Evolutionary conservation across 2,888 invertebrate species (phyloP).

Genomic region (Invenusta paracnida): DNA sequence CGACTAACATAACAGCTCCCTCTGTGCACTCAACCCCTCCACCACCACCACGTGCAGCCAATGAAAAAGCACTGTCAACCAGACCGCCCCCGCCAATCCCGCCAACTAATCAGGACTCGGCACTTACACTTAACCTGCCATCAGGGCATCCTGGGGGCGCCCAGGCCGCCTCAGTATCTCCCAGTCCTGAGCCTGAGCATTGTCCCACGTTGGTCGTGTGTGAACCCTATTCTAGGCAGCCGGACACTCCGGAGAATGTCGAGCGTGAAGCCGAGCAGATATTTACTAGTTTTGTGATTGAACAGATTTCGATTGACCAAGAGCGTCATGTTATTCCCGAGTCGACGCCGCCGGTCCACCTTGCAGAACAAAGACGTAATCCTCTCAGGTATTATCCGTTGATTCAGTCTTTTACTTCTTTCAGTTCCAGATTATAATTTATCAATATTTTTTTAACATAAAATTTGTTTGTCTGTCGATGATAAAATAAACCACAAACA

Average conservation of each 20-base stretch:
- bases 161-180: not conserved
- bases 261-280: conserved; percentile 54
- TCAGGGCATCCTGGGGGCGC: not conserved
- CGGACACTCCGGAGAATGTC: conserved; percentile 56
- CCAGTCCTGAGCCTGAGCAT: not conserved
- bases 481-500: no score
- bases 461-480: no score
- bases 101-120: not conserved
- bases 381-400: not conserved
- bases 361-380: not conserved
- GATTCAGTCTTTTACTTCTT: conserved; percentile 39
- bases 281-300: conserved; percentile 54
- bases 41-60: not conserved
- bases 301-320: conserved; percentile 51
- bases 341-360: not conserved
- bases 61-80: not conserved
- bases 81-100: not conserved
- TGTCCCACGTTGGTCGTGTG: not conserved
- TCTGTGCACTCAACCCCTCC: not conserved
- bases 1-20: not conserved
- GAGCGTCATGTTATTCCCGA: conserved; percentile 30
- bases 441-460: no score
- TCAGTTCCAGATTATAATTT: no score
- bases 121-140: not conserved
- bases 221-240: conserved; percentile 32